A percentile compares a stretch with the other conserved stretches of the same genome.
Conservation (phyloP, 2,113 vertebrate species). For the Excalfactoria chinensis region DNA sequence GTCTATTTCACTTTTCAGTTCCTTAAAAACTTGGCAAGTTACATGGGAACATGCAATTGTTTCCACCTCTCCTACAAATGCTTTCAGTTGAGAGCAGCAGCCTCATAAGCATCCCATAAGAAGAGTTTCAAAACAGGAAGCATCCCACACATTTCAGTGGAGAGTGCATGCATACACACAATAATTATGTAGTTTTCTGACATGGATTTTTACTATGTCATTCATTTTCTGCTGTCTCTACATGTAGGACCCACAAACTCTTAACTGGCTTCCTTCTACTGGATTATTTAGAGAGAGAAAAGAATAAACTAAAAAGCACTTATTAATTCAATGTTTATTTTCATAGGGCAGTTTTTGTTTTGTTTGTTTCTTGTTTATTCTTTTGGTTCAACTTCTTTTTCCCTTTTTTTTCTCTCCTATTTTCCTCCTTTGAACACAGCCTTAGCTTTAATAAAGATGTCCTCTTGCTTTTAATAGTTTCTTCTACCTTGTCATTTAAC, state of each 20-base stretch:
- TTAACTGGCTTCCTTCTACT: neutral
- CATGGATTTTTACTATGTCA: rapidly evolving
- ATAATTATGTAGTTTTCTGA: neutral
- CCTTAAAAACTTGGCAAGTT: neutral
- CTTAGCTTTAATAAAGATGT: neutral
- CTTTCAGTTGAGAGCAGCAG: neutral
- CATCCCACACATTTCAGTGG: neutral
- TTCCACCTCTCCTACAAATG: neutral
- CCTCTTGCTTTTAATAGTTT: slow-evolving; percentile 4
- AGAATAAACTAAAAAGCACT: no score
- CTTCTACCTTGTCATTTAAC: slow-evolving; percentile 16
- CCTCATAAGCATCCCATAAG: neutral
- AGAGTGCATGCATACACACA: neutral
- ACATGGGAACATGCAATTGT: neutral
- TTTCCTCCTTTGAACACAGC: neutral
- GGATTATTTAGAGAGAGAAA: neutral
- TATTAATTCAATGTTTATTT: neutral
- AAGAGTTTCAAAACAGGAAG: slow-evolving; percentile 4
- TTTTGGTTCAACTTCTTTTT: neutral
- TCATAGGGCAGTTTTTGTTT: neutral
- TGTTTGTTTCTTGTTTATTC: neutral
- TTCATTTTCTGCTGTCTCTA: neutral
- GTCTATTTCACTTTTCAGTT: neutral
- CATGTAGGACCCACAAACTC: neutral
- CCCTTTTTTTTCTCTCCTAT: neutral